Conservation (phyloP, 2,797 vertebrate species). For the Brachyrhaphis roseni region DNA sequence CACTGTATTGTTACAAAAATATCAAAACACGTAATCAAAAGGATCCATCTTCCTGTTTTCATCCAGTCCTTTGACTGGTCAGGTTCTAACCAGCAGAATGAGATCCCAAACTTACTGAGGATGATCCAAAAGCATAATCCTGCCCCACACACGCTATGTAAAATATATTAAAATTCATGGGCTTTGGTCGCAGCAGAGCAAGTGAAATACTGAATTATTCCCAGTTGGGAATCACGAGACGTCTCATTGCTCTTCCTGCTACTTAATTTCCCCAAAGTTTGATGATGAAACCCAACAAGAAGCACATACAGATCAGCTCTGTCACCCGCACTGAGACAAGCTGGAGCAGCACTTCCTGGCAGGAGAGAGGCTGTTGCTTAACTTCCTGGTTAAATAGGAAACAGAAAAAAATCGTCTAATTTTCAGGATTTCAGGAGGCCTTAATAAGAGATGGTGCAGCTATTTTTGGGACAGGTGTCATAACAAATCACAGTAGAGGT, state of each 20-base stretch:
- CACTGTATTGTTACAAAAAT: background rate
- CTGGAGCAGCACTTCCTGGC: background rate
- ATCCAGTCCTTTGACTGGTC: slow-evolving; percentile 48
- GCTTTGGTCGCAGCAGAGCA: slow-evolving; percentile 3
- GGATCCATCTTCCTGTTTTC: slow-evolving; percentile 48
- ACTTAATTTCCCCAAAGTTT: slow-evolving; percentile 39
- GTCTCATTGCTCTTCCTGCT: slow-evolving; percentile 29
- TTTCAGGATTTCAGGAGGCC: background rate
- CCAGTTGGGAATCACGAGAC: slow-evolving; percentile 33
- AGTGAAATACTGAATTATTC: slow-evolving; percentile 46
- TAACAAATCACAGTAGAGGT: background rate
- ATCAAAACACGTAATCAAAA: background rate
- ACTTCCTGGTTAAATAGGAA: background rate
- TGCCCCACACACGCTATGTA: slow-evolving; percentile 25
- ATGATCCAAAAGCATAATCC: slow-evolving; percentile 38
- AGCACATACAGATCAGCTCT: background rate
- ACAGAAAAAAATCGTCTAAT: background rate
- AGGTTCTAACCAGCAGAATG: slow-evolving; percentile 57
- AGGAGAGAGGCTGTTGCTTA: background rate
- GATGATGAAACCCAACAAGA: slow-evolving; percentile 49
- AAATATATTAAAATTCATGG: slow-evolving; percentile 50
- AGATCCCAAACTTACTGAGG: slow-evolving; percentile 57
- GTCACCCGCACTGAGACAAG: background rate
- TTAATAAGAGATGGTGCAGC: background rate
- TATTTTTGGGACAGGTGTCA: background rate